Base-by-base conservation (phyloP, 2,797 vertebrate genomes). In the Dallia pectoralis region DNA sequence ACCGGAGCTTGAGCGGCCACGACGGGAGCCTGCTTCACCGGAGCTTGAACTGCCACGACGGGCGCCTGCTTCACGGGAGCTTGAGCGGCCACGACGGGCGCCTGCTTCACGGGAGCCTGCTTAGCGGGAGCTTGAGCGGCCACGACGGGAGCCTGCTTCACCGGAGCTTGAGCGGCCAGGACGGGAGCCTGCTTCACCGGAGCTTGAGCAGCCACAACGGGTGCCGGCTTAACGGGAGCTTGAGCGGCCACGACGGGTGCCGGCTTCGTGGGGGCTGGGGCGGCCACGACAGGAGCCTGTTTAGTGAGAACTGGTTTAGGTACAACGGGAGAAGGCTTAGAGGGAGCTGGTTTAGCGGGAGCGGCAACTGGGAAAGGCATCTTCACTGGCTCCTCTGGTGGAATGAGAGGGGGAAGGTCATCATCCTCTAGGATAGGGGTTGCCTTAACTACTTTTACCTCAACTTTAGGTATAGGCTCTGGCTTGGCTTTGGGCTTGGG, bases 321-420 rank as follows among this genome's bases (percentile, higher is more conserved):
- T 63, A 80, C 72, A 75, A 76, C 67, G 40, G 70, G 25, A 36
- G 53, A 63, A 71, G 69, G 88, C 78, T 88, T 92, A 88, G 69
- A 86, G 85, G 78, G 81, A 87, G 93, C 89, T 77, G 88, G 82
- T 84, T 90, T 62, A 69, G 84, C 67, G 14, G 93, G 87, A 77
- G 90, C 87, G 71, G 87, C 86, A 71, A 81, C 85, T 25, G 88
- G 36, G 2, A 4, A 40, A 40, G 36, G 78, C 69, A 91, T 86
- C 76, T 90, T 88, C 3, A 87, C 68, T 63, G 92, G 82, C 78
- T 88, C 93, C 82, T 93, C 94, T 0, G 96, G 95, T 86, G 97
- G 95, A 79, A 98, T 95, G 83, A 99, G 94, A 78, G 97, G 96
- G 56, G 97, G 97, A 77, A 98, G 93, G 7, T 98, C 96, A 77